A percentile compares a stretch with the other conserved stretches of the same genome.
Evolutionary conservation across 1,140 invertebrate species (phyloP).

Genomic region (Trichonephila inaurata): DNA sequence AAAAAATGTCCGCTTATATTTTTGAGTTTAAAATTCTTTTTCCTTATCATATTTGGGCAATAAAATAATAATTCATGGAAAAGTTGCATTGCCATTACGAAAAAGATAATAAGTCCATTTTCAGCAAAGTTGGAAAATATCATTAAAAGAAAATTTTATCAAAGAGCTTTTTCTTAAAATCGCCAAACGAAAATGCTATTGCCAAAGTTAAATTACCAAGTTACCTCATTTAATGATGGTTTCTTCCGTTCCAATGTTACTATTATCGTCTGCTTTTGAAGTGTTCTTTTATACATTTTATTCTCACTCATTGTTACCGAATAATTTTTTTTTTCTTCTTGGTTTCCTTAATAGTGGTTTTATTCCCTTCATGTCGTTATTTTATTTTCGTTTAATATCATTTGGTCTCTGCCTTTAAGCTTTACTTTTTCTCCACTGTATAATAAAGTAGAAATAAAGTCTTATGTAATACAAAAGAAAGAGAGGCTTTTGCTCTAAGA

Average conservation of each 20-base stretch:
- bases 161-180: not conserved
- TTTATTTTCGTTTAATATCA: not conserved
- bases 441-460: not conserved
- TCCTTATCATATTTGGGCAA: no score
- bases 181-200: not conserved
- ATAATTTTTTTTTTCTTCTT: not conserved
- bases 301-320: not conserved
- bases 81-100: no score
- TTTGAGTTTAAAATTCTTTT: no score
- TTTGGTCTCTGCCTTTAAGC: not conserved
- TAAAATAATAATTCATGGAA: no score
- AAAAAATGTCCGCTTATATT: no score
- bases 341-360: not conserved
- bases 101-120: not conserved
- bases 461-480: no score
- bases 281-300: not conserved
- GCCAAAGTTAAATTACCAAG: not conserved
- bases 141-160: not conserved
- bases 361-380: not conserved
- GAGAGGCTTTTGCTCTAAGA: no score
- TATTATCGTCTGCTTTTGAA: not conserved
- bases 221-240: not conserved
- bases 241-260: not conserved
- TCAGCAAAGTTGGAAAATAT: not conserved
- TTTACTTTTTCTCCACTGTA: not conserved